Evolutionary conservation across 2,797 vertebrate genomes (phyloP), one percentile per base, ranked within the genome.

Genomic region (Liparis tanakae): DNA sequence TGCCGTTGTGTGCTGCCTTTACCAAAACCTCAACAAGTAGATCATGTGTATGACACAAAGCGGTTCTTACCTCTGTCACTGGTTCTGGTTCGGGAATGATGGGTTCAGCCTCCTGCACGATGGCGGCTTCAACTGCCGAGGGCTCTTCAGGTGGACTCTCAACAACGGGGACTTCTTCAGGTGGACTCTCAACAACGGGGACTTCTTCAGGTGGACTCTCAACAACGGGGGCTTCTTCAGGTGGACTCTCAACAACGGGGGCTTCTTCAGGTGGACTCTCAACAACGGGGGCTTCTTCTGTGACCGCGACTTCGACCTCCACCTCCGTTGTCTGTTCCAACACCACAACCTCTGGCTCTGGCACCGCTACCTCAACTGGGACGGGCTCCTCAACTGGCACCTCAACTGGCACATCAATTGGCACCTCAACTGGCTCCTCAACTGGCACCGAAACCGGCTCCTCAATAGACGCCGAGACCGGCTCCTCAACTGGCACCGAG

Each of bases 81-180:
- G 81, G 66, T 67, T 88, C 80, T 66, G 76, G 56, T 82, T 84
- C 75, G 44, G 87, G 72, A 82, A 83, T 78, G 76, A 78, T 33
- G 6, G 61, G 10, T 80, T 89, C 70, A 6, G 69, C 57, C 55
- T 88, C 83, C 22, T 79, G 70, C 20, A 54, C 57, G 17, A 60
- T 44, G 18, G 54, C 74, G 54, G 51, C 65, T 68, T 82, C 67
- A 51, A 53, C 72, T 46, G 22, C n/a, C 53, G 41, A 30, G 2
- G 75, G 14, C 46, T 74, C 79, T 9, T 43, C 76, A 20, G 74
- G 13, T 17, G 60, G 50, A 15, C 58, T 46, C 30, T 82, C 76
- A 30, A 69, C 3, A 2, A 78, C 73, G 9, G 55, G 51, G 41
- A 30, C 22, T 50, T 76, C 72, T 77, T 75, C 80, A 74, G n/a